A percentile compares a stretch with the other conserved stretches of the same genome.
Conservation (phyloP, 2,797 vertebrate species). For the Mycteria americana region DNA sequence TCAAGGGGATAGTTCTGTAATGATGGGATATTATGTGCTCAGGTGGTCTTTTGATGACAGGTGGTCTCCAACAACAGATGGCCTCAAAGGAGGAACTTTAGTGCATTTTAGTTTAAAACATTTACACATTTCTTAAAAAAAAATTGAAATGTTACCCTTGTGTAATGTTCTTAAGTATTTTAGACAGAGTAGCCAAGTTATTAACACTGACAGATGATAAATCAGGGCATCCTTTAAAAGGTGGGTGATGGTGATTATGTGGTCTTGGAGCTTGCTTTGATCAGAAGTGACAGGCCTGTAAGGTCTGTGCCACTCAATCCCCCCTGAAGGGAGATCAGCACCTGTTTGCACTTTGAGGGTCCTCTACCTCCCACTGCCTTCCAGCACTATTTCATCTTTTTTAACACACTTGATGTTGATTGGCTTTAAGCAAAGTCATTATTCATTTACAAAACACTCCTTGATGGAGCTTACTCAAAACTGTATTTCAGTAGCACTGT, state of each 20-base stretch:
- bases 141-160: conserved; percentile 22
- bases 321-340: conserved; percentile 70
- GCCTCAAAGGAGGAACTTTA: conserved; percentile 18
- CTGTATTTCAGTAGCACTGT: neutral
- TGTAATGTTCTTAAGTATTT: conserved; percentile 55
- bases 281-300: conserved; percentile 68
- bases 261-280: conserved; percentile 72
- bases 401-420: conserved; percentile 35
- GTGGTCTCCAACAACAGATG: conserved; percentile 49
- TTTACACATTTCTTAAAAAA: conserved; percentile 15
- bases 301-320: conserved; percentile 61
- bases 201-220: conserved; percentile 66
- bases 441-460: conserved; percentile 32
- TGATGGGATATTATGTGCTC: neutral
- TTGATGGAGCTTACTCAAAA: neutral
- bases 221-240: conserved; percentile 59
- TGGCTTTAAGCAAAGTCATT: conserved; percentile 54
- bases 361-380: conserved; percentile 62
- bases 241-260: conserved; percentile 58
- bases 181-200: conserved; percentile 56
- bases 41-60: conserved; percentile 49
- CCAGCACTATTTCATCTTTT: conserved; percentile 58
- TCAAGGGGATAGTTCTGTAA: neutral
- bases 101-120: neutral
- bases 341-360: conserved; percentile 75